Conservation (phyloP, 2,797 vertebrate genomes). For the Hyperoplus lanceolatus region DNA sequence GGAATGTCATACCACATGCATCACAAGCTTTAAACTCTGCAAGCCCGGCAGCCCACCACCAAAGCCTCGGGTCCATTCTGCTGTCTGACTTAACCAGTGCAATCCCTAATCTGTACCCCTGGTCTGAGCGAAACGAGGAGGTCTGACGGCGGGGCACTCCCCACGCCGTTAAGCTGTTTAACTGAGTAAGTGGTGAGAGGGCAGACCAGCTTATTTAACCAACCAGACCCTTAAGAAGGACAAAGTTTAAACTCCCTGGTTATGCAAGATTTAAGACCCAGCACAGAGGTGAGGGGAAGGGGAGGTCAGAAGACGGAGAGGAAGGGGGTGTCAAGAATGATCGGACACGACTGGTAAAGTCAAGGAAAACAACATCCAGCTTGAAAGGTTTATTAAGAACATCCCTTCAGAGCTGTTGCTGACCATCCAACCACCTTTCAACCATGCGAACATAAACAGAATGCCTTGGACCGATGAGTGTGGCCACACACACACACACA, state of each 20-base stretch:
- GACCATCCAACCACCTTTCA: constrained; percentile 36
- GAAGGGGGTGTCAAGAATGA: constrained; percentile 16
- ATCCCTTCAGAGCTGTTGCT: constrained; percentile 37
- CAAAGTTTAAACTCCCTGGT: constrained; percentile 69
- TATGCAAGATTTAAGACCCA: constrained; percentile 59
- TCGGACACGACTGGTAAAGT: constrained; percentile 22
- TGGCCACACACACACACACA: constrained; percentile 5
- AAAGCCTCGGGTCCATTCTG: constrained; percentile 57
- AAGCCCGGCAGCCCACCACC: constrained; percentile 48
- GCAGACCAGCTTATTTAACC: constrained; percentile 47
- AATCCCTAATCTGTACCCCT: constrained; percentile 55
- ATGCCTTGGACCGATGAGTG: constrained; percentile 37
- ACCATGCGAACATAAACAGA: constrained; percentile 64
- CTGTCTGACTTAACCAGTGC: constrained; percentile 55
- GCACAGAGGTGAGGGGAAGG: constrained; percentile 19
- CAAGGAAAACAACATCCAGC: constrained; percentile 43
- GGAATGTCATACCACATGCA: constrained; percentile 86
- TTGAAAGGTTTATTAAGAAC: constrained; percentile 34
- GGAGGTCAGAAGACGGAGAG: constrained; percentile 21
- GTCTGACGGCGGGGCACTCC: neutral
- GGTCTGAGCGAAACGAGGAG: constrained; percentile 35
- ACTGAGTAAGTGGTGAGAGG: constrained; percentile 57
- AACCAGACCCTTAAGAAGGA: constrained; percentile 54
- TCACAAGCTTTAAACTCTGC: constrained; percentile 65
- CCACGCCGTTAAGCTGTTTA: constrained; percentile 62